Evolutionary conservation across 2,797 vertebrate genomes (phyloP).

Genomic region (Garrulus glandarius): DNA sequence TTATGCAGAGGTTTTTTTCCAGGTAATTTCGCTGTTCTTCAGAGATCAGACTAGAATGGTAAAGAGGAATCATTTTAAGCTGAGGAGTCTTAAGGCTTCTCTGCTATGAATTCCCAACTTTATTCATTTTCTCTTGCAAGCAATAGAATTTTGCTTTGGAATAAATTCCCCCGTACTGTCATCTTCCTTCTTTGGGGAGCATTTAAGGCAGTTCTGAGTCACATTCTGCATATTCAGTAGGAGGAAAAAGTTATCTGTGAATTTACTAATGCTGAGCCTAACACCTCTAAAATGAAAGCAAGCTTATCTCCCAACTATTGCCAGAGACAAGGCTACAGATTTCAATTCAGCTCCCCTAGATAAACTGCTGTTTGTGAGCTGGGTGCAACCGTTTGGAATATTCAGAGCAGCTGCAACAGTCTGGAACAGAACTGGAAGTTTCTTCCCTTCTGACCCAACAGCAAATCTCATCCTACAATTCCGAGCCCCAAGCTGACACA

Average conservation of each 20-base stretch:
- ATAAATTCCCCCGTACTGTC: slow-evolving; percentile 32
- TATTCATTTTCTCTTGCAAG: slow-evolving; percentile 1
- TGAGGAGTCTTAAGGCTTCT: slow-evolving; percentile 22
- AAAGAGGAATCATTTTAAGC: slow-evolving; percentile 44
- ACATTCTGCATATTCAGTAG: background rate
- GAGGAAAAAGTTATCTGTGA: background rate
- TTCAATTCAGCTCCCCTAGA: background rate
- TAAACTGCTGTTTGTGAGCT: background rate
- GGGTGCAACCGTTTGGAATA: background rate
- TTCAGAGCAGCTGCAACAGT: background rate
- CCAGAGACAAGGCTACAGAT: background rate
- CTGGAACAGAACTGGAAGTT: background rate
- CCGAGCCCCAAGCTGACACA: background rate
- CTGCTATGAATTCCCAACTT: slow-evolving; percentile 30
- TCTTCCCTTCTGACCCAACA: background rate
- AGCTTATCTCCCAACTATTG: background rate
- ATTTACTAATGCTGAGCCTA: slow-evolving; percentile 6
- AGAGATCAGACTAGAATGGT: background rate
- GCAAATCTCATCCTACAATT: background rate
- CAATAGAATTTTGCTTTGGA: slow-evolving; percentile 34
- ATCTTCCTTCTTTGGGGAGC: slow-evolving; percentile 20
- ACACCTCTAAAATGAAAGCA: background rate
- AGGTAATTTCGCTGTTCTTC: slow-evolving; percentile 44
- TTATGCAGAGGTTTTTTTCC: slow-evolving; percentile 35
- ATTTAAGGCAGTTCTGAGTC: slow-evolving; percentile 13